These are phyloP conservation scores for Crotalus horridus DNA, from an alignment of 2,113 vertebrate genomes.

Conservation along the genomic window DNA sequence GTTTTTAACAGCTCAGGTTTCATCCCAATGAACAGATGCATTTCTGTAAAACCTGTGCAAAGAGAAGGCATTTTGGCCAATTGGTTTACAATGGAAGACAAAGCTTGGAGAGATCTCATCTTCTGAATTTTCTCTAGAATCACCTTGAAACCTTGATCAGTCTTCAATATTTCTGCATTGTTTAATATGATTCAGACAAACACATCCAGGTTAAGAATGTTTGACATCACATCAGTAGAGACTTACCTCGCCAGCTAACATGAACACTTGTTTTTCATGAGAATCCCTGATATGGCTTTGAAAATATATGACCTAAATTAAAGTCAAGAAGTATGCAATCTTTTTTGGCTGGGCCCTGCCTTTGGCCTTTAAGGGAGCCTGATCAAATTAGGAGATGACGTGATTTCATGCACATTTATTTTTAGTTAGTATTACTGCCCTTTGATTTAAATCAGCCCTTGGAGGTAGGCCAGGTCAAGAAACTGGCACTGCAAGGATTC, in stretches of 20 bases:
- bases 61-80: neutral
- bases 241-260: neutral
- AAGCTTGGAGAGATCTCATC: neutral
- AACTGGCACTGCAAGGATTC: neutral
- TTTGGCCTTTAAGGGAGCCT: neutral
- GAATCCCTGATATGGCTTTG: neutral
- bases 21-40: neutral
- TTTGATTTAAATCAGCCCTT: neutral
- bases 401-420: neutral
- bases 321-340: neutral
- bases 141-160: neutral
- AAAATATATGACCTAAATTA: neutral
- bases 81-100: neutral
- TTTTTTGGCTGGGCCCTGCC: neutral
- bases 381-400: neutral
- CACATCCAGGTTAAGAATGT: neutral
- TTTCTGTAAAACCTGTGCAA: neutral
- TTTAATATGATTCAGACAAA: neutral
- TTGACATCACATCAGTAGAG: too few species aligned
- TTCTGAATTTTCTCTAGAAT: neutral
- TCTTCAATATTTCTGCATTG: neutral
- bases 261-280: neutral
- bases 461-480: neutral
- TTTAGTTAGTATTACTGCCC: neutral
- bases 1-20: neutral